Conservation (phyloP, 2,888 invertebrate genomes). For the Caenorhabditis drosophilae region DNA sequence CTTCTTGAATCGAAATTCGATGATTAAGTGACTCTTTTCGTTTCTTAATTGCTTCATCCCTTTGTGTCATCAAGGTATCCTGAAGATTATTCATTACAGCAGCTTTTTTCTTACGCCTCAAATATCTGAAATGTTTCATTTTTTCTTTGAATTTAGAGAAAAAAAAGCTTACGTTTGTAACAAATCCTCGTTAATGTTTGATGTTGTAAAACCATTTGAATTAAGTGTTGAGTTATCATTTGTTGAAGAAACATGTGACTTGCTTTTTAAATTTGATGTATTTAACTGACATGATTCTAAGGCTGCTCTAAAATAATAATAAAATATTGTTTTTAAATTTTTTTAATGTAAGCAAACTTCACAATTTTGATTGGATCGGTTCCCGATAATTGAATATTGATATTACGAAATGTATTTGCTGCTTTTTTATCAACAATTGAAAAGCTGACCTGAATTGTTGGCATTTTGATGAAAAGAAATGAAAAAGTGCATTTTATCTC, state of each 20-base stretch:
- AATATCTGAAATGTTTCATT: conserved; percentile 42
- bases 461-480: too few species aligned
- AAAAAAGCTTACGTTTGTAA: conserved; percentile 36
- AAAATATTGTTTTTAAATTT: conserved; percentile 1
- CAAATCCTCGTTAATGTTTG: conserved; percentile 43
- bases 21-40: conserved; percentile 41
- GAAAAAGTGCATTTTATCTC: too few species aligned
- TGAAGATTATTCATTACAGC: conserved; percentile 37
- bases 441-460: conserved; percentile 49
- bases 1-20: conserved; percentile 55
- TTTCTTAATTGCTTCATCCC: conserved; percentile 57
- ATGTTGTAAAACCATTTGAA: conserved; percentile 12
- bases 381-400: conserved; percentile 58
- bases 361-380: conserved; percentile 62
- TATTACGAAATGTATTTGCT: conserved; percentile 36
- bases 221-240: too few species aligned
- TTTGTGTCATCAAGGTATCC: conserved; percentile 33
- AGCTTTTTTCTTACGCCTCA: conserved; percentile 39
- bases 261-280: conserved; percentile 52
- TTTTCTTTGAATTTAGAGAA: too few species aligned
- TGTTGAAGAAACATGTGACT: conserved; percentile 13
- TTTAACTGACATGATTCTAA: conserved; percentile 59
- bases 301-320: conserved; percentile 49
- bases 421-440: conserved; percentile 45
- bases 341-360: conserved; percentile 24